Conservation (phyloP, 2,797 vertebrate genomes). For the Poecilia wingei region DNA sequence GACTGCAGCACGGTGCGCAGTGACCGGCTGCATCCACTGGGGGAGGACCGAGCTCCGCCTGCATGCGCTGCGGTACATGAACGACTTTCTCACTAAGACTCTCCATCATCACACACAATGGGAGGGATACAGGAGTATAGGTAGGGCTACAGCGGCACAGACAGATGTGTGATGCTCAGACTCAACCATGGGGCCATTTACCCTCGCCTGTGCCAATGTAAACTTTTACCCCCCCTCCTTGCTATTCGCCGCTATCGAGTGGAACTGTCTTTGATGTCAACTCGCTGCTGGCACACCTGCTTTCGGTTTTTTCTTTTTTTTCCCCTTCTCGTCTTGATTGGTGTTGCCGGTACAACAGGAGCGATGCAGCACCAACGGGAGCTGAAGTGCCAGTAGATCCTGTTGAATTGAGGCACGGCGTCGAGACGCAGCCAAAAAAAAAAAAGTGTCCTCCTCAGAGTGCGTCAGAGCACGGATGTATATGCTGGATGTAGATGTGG, state of each 20-base stretch:
- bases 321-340: constrained; percentile 7
- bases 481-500: constrained; percentile 60
- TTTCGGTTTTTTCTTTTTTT: constrained; percentile 14
- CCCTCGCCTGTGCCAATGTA: constrained; percentile 60
- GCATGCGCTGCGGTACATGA: constrained; percentile 70
- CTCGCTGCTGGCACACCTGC: constrained; percentile 66
- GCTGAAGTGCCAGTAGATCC: constrained; percentile 80
- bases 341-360: constrained; percentile 48
- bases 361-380: constrained; percentile 74
- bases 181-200: constrained; percentile 64
- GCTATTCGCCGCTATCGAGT: constrained; percentile 29
- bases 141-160: constrained; percentile 72
- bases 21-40: constrained; percentile 79
- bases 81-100: constrained; percentile 73
- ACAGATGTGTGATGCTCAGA: constrained; percentile 80
- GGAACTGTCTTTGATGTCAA: constrained; percentile 53
- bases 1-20: constrained; percentile 77
- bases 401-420: constrained; percentile 82
- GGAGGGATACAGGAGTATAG: constrained; percentile 74
- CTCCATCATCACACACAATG: constrained; percentile 78
- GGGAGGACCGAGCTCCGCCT: constrained; percentile 82
- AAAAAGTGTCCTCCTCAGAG: constrained; percentile 70
- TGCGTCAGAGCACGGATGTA: constrained; percentile 77
- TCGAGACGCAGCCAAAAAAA: constrained; percentile 69
- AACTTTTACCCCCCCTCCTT: constrained; percentile 77